Evolutionary conservation across 2,113 vertebrate species (phyloP).

Genomic region (Cyprinodon tularosa): DNA sequence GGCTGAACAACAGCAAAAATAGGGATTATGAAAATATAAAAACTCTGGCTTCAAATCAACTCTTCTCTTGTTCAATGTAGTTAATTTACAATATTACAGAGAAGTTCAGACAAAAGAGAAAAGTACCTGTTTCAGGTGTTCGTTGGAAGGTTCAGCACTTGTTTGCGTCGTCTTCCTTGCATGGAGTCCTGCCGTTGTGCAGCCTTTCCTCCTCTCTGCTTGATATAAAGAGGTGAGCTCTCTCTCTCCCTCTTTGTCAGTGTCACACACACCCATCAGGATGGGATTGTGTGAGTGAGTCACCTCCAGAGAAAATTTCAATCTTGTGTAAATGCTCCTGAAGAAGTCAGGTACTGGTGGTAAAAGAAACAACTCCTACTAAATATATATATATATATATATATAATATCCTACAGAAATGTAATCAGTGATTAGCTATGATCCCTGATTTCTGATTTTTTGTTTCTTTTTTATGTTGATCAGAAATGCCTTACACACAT

Average conservation of each 20-base stretch:
- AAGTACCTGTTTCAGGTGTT: conserved; percentile 38
- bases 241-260: conserved; percentile 6
- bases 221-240: conserved; percentile 33
- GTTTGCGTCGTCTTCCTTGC: conserved; percentile 26
- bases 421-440: neutral
- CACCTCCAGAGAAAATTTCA: conserved; percentile 26
- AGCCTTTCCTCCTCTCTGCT: conserved; percentile 17
- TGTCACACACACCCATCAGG: conserved; percentile 10
- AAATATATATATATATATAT: too few relatives aligned
- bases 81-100: neutral
- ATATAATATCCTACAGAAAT: neutral
- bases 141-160: neutral
- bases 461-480: neutral
- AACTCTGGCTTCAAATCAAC: neutral
- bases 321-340: conserved; percentile 11
- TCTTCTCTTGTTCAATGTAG: neutral
- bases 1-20: neutral
- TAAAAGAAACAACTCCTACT: too few relatives aligned
- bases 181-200: conserved; percentile 16
- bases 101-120: conserved; percentile 19
- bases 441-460: neutral
- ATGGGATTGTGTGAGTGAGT: conserved; percentile 26
- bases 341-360: neutral
- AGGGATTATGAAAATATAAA: neutral
- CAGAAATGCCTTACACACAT: neutral